Evolutionary conservation across 1,140 invertebrate genomes (phyloP).

Genomic region (Hycleus phaleratus): DNA sequence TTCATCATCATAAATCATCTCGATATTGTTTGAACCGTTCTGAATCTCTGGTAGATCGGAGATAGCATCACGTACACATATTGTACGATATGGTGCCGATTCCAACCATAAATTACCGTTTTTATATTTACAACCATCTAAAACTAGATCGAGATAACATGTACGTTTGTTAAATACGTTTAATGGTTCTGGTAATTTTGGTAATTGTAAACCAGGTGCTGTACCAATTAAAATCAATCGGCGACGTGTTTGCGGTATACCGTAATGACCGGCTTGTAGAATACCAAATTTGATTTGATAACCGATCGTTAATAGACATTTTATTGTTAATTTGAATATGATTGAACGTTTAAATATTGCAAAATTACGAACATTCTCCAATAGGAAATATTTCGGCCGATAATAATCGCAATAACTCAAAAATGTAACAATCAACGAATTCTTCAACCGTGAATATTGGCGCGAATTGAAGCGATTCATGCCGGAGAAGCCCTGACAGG

Average conservation of each 20-base stretch:
- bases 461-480: slow-evolving; percentile 85
- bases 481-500: slow-evolving; percentile 85
- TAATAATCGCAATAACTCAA: slow-evolving; percentile 84
- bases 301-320: slow-evolving; percentile 73
- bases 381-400: slow-evolving; percentile 69
- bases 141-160: slow-evolving; percentile 61
- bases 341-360: slow-evolving; percentile 70
- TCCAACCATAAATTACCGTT: slow-evolving; percentile 22
- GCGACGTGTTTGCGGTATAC: slow-evolving; percentile 74
- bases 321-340: slow-evolving; percentile 73
- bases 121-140: slow-evolving; percentile 51
- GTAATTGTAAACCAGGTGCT: slow-evolving; percentile 72
- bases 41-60: slow-evolving; percentile 69
- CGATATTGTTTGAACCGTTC: slow-evolving; percentile 61
- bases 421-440: slow-evolving; percentile 77
- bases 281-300: slow-evolving; percentile 85
- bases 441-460: slow-evolving; percentile 85
- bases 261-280: slow-evolving; percentile 80
- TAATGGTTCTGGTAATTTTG: slow-evolving; percentile 70
- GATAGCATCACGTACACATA: slow-evolving; percentile 68
- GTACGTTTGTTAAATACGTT: slow-evolving; percentile 71
- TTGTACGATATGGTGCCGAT: slow-evolving; percentile 29
- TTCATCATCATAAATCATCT: slow-evolving; percentile 64
- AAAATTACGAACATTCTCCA: slow-evolving; percentile 87
- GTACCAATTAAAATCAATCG: slow-evolving; percentile 76